Evolutionary conservation across 2,797 vertebrate genomes (phyloP).

Genomic region (Siniperca scherzeri): DNA sequence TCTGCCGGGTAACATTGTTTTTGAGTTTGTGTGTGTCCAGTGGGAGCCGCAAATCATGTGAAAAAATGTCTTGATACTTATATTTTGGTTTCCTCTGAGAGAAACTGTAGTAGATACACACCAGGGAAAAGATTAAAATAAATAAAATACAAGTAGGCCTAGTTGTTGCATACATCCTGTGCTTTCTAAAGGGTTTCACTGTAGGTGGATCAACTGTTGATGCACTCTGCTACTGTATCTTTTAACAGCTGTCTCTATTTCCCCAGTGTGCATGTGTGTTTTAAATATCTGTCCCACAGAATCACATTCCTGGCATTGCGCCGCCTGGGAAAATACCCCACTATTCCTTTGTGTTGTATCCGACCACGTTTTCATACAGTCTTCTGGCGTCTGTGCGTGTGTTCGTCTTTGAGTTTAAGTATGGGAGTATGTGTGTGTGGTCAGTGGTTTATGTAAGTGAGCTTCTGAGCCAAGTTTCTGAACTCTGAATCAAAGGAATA

Average conservation of each 20-base stretch:
- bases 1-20: not conserved
- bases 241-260: constrained; percentile 62
- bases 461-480: not conserved
- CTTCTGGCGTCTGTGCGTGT: constrained; percentile 3
- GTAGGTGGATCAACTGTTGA: constrained; percentile 60
- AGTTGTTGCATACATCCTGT: constrained; percentile 45
- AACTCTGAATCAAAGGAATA: not conserved
- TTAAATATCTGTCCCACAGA: constrained; percentile 61
- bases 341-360: constrained; percentile 23
- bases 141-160: constrained; percentile 30
- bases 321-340: constrained; percentile 45
- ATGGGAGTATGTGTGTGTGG: constrained; percentile 14
- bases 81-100: constrained; percentile 29
- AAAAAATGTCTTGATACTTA: constrained; percentile 21
- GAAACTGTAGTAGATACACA: constrained; percentile 20
- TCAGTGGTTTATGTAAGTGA: constrained; percentile 11
- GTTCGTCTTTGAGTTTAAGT: constrained; percentile 6
- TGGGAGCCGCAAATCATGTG: not conserved
- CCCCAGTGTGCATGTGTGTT: constrained; percentile 35
- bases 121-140: constrained; percentile 38
- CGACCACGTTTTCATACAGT: constrained; percentile 16
- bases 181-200: constrained; percentile 55
- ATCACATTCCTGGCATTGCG: constrained; percentile 57
- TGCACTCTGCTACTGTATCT: constrained; percentile 62
- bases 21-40: not conserved